Base-by-base conservation (phyloP, 2,113 vertebrate genomes). In the Dipodomys stephensi region DNA sequence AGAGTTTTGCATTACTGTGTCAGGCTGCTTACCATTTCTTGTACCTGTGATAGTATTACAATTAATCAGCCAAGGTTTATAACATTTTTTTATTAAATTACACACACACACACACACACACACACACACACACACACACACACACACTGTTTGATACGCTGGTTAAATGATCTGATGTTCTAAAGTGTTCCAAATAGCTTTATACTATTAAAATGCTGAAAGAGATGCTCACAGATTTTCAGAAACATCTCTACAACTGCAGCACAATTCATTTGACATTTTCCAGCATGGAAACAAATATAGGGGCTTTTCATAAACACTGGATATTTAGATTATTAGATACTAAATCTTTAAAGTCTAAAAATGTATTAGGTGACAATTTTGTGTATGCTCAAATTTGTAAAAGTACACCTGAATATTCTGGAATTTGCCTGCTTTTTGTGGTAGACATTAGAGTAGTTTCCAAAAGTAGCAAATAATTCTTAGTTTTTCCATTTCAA, bases 211-310 rank as follows among this genome's bases (percentile, higher is more conserved):
- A 84, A 79, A 79, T 46, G 39, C 32, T 49, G 4, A 57, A 57
- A 57, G 4, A 69, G 0, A 64, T 28, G 68, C 44, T 73, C 18
- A 22, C 6, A 69, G 57, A 20, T 71, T 67, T 76, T 62, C 53
- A 57, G 53, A 88, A 35, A n/a, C 35, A 6, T 27, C 28, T 83
- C 72, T 62, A 78, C 7, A 64, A 74, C 7, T 67, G 1, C 12
- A 89, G 18, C 23, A 46, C 23, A 11, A 57, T 57, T 77, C 23
- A 49, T 76, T 94, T 76, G 57, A 44, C 57, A 92, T 84, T 87
- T 91, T 69, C 88, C 30, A 82, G 73, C 16, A n/a, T 32, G 35
- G 32, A 67, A 89, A 88, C 10, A 79, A 32, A n/a, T 89, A 84
- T 46, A 27, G 3, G 53, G 23, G 5, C 0, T 5, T 79, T 83